Base-by-base conservation (phyloP, 2,888 invertebrate species). In the Xanthia icteritia region DNA sequence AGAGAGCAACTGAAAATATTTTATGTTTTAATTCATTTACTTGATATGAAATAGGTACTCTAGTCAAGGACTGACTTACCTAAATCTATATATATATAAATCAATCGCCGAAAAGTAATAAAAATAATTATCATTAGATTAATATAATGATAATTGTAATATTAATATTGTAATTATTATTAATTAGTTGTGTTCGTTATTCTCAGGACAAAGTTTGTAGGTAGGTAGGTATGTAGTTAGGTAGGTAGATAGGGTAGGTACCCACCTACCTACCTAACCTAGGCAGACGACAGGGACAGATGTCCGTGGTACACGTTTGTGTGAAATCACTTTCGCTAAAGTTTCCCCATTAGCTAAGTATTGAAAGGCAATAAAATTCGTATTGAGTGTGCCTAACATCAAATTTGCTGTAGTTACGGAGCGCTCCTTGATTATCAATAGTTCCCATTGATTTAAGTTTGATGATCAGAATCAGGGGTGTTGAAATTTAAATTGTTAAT, bases 291-390 rank as follows among this genome's bases (percentile, higher is more conserved):
- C 78, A 77, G 75, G 60, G 78, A n/a, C 84, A 77, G 77, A 80
- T 74, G 77, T 78, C 83, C 56, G 75, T 63, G 60, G 48, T 48
- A 79, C 67, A 79, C 75, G 71, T 71, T 81, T 81, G 79, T 71
- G 58, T 80, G 63, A 69, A 78, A 86, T 82, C 88, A 77, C 82
- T 87, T 82, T 68, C 13, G 20, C 20, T n/a, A 64, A 86, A 88
- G 75, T 88, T 87, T 80, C 66, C 56, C 75, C 77, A 81, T 83
- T 82, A 85, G 48, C 27, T 73, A 69, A 81, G 73, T 77, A 84
- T 82, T 45, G 71, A 71, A 78, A 65, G n/a, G 73, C 58, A 81
- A 81, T 77, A 76, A 81, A 85, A 81, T 63, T 77, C 72, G 42
- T 65, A 75, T 69, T 68, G 69, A 71, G 36, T 67, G 56, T 54